Base-by-base conservation (phyloP, 2,888 invertebrate species). In the Harpagoxenus sublaevis region DNA sequence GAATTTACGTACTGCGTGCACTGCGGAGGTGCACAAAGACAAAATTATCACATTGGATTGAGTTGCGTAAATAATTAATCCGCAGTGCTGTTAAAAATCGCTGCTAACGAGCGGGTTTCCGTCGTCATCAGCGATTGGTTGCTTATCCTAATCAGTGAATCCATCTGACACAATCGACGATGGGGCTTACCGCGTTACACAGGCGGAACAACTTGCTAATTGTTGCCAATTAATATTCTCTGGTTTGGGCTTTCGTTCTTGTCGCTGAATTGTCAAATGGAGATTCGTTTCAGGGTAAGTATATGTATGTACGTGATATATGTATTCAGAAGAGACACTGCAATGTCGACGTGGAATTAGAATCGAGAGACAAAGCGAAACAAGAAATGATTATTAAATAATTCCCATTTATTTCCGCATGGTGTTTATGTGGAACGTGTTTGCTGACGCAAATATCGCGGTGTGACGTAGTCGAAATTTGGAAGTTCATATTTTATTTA, bases 161-260 rank as follows among this genome's bases (percentile, higher is more conserved):
- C 23, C 12, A 71, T 73, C 60, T 60, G 60, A 48, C 48, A 71
- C 79, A 71, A 71, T 60, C 35, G 71, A 62, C 53, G 48, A 45
- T 45, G 9, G 35, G 48, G 18, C 18, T 79, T 79, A 18, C 48
- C 35, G 28, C 48, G 12, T 79, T 71, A 5, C 28, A 23, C 35
- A 70, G 39, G 51, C 65, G 84, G 71, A 87, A 81, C 75, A 83
- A 86, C 85, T 85, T 84, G 82, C 79, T 89, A 90, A 90, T 90
- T 88, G 87, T 89, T 82, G 71, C 83, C 87, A 88, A 90, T 90
- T 90, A 90, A 89, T 90, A 55, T 86, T 84, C 62, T 6, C 75
- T 45, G 68, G 55, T 71, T 73, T 31, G n/a, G 70, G 53, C 73
- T 84, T 79, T 78, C 66, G 48, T 71, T 60, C 63, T 73, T 84